A percentile compares a stretch with the other conserved stretches of the same genome.
Evolutionary conservation across 2,113 vertebrate species (phyloP).

Genomic region (Osmerus eperlanus): DNA sequence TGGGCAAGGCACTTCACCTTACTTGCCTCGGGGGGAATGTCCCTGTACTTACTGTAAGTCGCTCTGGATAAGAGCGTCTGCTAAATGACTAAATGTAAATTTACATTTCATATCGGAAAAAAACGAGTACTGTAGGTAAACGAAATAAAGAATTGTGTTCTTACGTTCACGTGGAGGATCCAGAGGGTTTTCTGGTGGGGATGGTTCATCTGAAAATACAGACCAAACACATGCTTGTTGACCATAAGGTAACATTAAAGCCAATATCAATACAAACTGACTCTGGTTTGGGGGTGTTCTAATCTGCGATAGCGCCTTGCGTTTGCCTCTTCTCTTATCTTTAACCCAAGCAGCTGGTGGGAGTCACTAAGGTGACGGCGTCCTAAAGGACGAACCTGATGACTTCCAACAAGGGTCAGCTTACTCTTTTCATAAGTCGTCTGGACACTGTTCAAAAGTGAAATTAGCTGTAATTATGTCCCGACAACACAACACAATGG

Average conservation of each 20-base stretch:
- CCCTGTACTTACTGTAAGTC: too few species aligned
- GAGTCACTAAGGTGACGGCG: slow-evolving; percentile 17
- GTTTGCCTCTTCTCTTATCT: slow-evolving; percentile 2
- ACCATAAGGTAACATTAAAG: not conserved
- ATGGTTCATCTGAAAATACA: slow-evolving; percentile 35
- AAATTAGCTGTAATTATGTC: slow-evolving; percentile 57
- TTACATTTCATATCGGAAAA: too few species aligned
- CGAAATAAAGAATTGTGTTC: not conserved
- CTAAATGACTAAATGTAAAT: too few species aligned
- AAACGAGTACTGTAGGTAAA: not conserved
- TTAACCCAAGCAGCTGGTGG: slow-evolving; percentile 29
- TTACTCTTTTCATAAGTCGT: slow-evolving; percentile 28
- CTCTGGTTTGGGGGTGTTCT: not conserved
- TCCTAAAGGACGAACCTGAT: slow-evolving; percentile 43
- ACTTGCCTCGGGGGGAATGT: too few species aligned
- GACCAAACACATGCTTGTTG: slow-evolving; percentile 13
- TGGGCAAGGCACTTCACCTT: too few species aligned
- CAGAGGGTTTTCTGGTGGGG: not conserved
- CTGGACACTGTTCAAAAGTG: slow-evolving; percentile 53
- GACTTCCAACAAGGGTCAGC: slow-evolving; percentile 22
- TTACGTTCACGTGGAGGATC: slow-evolving; percentile 7
- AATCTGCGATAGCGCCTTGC: not conserved
- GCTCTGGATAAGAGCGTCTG: too few species aligned
- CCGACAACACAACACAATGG: slow-evolving; percentile 58
- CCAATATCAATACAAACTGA: too few species aligned